A percentile compares a stretch with the other conserved stretches of the same genome.
These are phyloP conservation scores for Prunella fulvescens DNA, from an alignment of 2,113 vertebrate species.

Conservation along the genomic window DNA sequence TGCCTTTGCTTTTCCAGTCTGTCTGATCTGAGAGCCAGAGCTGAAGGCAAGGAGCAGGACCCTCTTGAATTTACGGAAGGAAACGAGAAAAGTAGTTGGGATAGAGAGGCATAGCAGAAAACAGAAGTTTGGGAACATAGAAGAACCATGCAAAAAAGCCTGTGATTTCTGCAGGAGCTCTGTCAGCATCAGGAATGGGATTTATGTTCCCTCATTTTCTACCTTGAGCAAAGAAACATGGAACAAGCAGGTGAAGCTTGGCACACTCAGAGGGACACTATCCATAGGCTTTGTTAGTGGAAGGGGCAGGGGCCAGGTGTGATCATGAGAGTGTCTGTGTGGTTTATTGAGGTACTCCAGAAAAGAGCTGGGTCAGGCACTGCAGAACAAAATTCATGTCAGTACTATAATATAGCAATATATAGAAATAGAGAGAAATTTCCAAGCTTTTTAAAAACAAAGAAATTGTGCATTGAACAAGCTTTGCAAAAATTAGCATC, in stretches of 20 bases:
- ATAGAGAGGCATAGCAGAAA: not conserved
- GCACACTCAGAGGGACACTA: not conserved
- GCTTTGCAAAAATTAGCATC: not conserved
- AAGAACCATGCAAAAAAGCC: not conserved
- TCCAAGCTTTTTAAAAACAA: not conserved
- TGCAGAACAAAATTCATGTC: not conserved
- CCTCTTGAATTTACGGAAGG: not conserved
- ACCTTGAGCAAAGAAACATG: not conserved
- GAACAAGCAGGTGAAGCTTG: not conserved
- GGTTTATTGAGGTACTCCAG: not conserved
- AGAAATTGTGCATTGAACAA: not conserved
- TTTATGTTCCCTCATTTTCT: not conserved
- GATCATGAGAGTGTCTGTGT: not conserved
- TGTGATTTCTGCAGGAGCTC: not conserved
- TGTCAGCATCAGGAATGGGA: not conserved
- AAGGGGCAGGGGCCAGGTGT: not conserved
- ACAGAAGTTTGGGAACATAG: not conserved
- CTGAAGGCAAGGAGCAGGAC: not conserved
- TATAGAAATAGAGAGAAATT: not conserved
- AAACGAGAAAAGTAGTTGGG: not conserved
- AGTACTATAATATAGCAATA: not conserved
- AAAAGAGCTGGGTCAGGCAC: not conserved
- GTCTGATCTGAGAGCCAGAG: not conserved
- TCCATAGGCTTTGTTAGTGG: not conserved
- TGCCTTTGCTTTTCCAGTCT: not conserved